Evolutionary conservation across 2,797 vertebrate genomes (phyloP).

Genomic region (Epinephelus awoara): DNA sequence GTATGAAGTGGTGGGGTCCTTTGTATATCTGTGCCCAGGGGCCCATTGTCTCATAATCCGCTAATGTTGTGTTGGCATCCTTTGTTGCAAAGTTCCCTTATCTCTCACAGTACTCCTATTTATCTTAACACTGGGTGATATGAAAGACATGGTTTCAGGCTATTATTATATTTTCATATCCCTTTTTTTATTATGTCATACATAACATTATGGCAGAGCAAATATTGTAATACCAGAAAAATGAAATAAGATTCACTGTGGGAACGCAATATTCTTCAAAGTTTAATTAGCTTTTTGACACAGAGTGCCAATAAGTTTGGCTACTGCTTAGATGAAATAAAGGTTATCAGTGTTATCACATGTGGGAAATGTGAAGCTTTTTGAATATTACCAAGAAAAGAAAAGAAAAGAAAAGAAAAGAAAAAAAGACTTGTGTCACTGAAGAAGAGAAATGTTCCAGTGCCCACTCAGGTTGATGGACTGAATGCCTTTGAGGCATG

Average conservation of each 20-base stretch:
- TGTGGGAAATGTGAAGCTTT: slow-evolving; percentile 33
- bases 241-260: slow-evolving; percentile 27
- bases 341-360: slow-evolving; percentile 45
- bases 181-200: slow-evolving; percentile 21
- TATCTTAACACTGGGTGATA: slow-evolving; percentile 24
- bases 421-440: background rate
- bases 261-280: slow-evolving; percentile 28
- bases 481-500: slow-evolving; percentile 55
- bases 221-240: slow-evolving; percentile 49
- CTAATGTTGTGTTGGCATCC: background rate
- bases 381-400: slow-evolving; percentile 30
- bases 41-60: too few relatives aligned
- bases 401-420: slow-evolving; percentile 9
- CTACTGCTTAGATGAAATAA: slow-evolving; percentile 49
- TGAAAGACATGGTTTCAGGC: slow-evolving; percentile 33
- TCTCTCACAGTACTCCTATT: slow-evolving; percentile 1
- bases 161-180: slow-evolving; percentile 26
- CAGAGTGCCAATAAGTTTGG: slow-evolving; percentile 25
- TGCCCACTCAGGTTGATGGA: slow-evolving; percentile 36
- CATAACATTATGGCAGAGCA: slow-evolving; percentile 28
- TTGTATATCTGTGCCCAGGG: too few relatives aligned
- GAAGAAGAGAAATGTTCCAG: slow-evolving; percentile 32
- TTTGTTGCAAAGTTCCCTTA: background rate
- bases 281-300: slow-evolving; percentile 66
- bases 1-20: too few relatives aligned